Evolutionary conservation across 2,113 vertebrate species (phyloP).

Genomic region (Cricetomys ansorgei): DNA sequence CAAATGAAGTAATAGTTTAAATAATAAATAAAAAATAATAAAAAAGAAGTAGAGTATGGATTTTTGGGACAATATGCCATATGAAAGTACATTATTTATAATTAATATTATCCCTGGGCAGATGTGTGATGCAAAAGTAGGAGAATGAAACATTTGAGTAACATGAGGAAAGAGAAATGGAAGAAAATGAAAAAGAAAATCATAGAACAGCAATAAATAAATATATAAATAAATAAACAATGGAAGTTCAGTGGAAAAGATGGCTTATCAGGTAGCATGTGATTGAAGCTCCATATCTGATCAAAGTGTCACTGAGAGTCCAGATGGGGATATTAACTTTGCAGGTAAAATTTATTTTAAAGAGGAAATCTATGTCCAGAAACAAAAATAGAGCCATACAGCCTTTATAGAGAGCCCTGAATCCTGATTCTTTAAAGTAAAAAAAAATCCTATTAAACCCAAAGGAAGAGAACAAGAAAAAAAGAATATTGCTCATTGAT

Average conservation of each 20-base stretch:
- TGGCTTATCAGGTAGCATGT: conserved; percentile 84
- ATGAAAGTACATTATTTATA: conserved; percentile 86
- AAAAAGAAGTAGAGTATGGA: not conserved
- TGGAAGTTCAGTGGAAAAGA: conserved; percentile 84
- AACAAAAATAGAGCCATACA: conserved; percentile 79
- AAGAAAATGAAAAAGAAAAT: conserved; percentile 69
- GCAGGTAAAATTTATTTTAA: conserved; percentile 85
- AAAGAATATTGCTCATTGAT: conserved; percentile 92
- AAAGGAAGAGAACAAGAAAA: conserved; percentile 86
- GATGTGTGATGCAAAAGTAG: conserved; percentile 58
- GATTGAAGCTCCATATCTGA: conserved; percentile 82
- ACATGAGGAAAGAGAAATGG: not conserved
- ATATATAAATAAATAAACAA: conserved; percentile 81
- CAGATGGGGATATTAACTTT: conserved; percentile 92
- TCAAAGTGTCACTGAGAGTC: conserved; percentile 87
- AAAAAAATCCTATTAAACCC: conserved; percentile 87
- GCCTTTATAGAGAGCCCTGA: conserved; percentile 89
- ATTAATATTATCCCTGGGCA: conserved; percentile 89
- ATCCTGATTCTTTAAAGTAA: conserved; percentile 91
- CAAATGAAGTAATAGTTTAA: not conserved
- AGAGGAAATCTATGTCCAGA: conserved; percentile 76
- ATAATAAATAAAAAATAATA: not conserved
- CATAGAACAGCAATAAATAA: conserved; percentile 87
- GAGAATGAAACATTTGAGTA: conserved; percentile 33
- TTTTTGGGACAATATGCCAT: not conserved